Conservation (phyloP, 2,797 vertebrate species). For the Bradypodion ventrale region DNA sequence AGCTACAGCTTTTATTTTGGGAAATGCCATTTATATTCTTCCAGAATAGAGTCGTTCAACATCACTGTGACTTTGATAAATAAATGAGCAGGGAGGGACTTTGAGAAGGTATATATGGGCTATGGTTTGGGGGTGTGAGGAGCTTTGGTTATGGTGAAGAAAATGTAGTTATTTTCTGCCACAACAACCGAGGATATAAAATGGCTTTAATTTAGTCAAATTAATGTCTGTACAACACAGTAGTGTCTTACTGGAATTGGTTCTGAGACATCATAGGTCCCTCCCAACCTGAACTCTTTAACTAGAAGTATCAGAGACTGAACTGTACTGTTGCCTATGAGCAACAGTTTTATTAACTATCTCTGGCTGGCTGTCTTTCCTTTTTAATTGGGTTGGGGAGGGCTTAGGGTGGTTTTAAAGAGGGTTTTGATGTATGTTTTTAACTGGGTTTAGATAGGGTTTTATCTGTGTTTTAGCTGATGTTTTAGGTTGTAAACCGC, state of each 20-base stretch:
- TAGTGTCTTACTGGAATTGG: background rate
- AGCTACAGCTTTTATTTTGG: background rate
- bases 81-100: background rate
- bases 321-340: background rate
- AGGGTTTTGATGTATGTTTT: too few species aligned
- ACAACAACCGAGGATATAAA: background rate
- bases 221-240: background rate
- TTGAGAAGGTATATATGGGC: background rate
- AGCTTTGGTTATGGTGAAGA: background rate
- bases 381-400: too few species aligned
- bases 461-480: too few species aligned
- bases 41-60: background rate
- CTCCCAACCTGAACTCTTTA: background rate
- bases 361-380: too few species aligned
- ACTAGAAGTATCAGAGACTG: background rate
- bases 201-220: background rate
- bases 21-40: background rate
- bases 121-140: background rate
- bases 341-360: too few species aligned
- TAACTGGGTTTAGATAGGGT: too few species aligned
- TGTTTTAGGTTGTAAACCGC: too few species aligned
- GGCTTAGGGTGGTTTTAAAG: too few species aligned
- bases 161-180: background rate
- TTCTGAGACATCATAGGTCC: background rate
- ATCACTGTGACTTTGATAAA: conserved; percentile 5